Percentiles rank a stretch among this genome's conserved stretches.
These are phyloP conservation scores for Agapornis canus DNA, from an alignment of 2,797 vertebrate genomes.

Conservation along the genomic window DNA sequence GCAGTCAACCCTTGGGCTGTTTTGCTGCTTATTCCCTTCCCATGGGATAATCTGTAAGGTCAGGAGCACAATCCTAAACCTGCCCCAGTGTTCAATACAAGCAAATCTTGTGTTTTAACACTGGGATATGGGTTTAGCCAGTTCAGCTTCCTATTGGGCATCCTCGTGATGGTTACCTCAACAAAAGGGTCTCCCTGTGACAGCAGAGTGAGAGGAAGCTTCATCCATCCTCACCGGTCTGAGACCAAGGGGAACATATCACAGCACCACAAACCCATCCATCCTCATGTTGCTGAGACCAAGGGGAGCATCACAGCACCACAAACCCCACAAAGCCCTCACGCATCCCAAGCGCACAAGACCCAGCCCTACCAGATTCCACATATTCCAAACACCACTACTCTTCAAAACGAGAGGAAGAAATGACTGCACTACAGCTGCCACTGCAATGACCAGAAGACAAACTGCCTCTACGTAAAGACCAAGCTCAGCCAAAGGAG, in stretches of 20 bases:
- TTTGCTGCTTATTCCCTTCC: not conserved
- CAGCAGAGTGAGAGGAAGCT: not conserved
- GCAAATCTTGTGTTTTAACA: not conserved
- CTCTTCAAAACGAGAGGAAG: not conserved
- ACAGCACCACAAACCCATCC: not conserved
- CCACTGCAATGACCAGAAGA: not conserved
- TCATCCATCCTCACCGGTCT: not conserved
- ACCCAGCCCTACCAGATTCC: not conserved
- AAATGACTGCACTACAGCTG: not conserved
- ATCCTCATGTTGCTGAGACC: not conserved
- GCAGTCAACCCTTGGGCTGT: fast-evolving
- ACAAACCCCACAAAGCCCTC: not conserved
- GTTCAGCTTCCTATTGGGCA: fast-evolving
- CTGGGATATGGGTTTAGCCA: not conserved
- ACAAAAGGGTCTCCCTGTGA: not conserved
- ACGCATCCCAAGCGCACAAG: fast-evolving
- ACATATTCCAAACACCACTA: not conserved
- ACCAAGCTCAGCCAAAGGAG: not conserved
- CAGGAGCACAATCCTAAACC: not conserved
- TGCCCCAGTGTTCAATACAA: fast-evolving
- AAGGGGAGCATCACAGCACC: not conserved
- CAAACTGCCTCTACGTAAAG: not conserved
- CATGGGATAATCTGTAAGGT: fast-evolving
- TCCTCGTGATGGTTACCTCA: fast-evolving
- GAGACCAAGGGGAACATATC: not conserved